Base-by-base conservation (phyloP, 2,797 vertebrate genomes). In the Sebastolobus altivelis region DNA sequence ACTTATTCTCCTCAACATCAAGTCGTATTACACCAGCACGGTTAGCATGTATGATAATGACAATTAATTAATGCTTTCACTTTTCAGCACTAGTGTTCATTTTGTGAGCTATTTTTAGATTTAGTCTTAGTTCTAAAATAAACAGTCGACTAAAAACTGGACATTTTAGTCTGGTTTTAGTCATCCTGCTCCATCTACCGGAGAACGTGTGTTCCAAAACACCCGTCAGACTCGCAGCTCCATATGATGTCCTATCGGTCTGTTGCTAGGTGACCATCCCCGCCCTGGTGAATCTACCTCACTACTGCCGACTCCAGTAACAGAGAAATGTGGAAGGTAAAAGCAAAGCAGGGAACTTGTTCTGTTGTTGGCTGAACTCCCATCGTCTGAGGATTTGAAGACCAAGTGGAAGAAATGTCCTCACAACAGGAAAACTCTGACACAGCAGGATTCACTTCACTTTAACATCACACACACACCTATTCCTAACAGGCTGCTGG, bases 1-100 rank as follows among this genome's bases (percentile, higher is more conserved):
- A 49, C 55, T 40, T 49, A 49, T 76, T 52, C 67, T 80, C 46
- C 58, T 87, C 80, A 62, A 77, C 61, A 85, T 62, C 2, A 61
- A 63, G 31, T 31, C 11, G 55, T 25, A 56, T 49, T 10, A 40
- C 38, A 58, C 5, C 37, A 66, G 70, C 20, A 43, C 33, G 49
- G 29, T 37, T 16, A 59, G 56, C 31, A 38, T 38, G 31, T 27
- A 22, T 35, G n/a, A 35, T 55, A 27, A 35, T 63, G 27, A 16
- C 35, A 46, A 5, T 65, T 14, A 38, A 46, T 49, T 49, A 22
- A 16, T 33, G 11, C 55, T 72, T 60, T 59, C 3, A 16, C 14
- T 8, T 40, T 40, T 46, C 9, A n/a, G 8, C 6, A 46, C 25
- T 16, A 16, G 61, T 25, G 37, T 40, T 65, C 2, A 27, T 43